phyloP scores from a whole-genome alignment of 2,888 invertebrate species.

The Philonicus albiceps region DNA sequence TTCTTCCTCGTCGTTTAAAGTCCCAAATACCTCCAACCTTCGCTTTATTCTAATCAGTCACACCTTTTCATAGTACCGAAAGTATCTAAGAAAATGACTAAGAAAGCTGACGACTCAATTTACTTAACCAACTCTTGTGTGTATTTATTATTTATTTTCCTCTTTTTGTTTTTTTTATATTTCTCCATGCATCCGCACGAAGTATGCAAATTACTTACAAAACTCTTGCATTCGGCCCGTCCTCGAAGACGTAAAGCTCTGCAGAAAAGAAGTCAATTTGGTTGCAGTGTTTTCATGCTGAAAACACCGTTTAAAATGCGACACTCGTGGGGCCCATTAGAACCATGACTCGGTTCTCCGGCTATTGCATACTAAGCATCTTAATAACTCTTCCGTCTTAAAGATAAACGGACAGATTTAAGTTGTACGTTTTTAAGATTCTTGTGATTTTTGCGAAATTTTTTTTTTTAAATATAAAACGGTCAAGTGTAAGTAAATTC shows the following conservation, averaged over 20 bases:
- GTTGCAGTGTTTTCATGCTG: background rate
- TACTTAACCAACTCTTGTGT: background rate
- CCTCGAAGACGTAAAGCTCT: background rate
- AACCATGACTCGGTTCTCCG: background rate
- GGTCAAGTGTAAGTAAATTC: no score
- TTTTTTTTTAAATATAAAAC: background rate
- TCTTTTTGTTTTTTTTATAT: background rate
- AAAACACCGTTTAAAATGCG: background rate
- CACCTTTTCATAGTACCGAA: background rate
- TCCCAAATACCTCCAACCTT: background rate
- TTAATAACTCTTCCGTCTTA: background rate
- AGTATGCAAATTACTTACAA: background rate
- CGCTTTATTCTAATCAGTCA: background rate
- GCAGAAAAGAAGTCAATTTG: background rate
- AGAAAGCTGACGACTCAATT: background rate
- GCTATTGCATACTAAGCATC: background rate
- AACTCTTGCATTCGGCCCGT: background rate
- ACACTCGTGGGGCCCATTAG: constrained; percentile 1
- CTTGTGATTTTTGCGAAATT: background rate
- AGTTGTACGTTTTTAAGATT: background rate
- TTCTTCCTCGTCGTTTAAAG: background rate
- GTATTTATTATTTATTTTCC: background rate
- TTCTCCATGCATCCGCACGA: background rate
- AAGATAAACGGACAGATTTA: background rate
- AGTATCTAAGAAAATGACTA: background rate